Conservation (phyloP, 2,888 invertebrate species). For the Eulithis prunata region DNA sequence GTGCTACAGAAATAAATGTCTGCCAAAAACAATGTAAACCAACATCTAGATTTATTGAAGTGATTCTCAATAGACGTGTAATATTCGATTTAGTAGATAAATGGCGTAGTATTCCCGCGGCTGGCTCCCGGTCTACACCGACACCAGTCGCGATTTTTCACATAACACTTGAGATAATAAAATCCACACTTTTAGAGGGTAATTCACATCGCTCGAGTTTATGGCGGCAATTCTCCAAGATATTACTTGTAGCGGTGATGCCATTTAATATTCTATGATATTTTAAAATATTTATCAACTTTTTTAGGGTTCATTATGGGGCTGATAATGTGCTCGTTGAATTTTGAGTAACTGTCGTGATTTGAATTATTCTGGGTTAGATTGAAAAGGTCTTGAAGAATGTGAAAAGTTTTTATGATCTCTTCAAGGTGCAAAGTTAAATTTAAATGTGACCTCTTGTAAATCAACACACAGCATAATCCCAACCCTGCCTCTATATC, state of each 20-base stretch:
- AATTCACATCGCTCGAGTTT: slow-evolving; percentile 75
- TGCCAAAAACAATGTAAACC: not conserved
- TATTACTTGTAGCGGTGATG: slow-evolving; percentile 71
- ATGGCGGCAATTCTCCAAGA: slow-evolving; percentile 74
- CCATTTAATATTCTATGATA: slow-evolving; percentile 76
- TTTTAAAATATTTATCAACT: slow-evolving; percentile 80
- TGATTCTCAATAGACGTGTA: slow-evolving; percentile 14
- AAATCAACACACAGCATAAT: no score
- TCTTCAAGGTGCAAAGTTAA: no score
- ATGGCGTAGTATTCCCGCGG: not conserved
- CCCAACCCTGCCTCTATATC: no score
- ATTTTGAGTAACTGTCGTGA: slow-evolving; percentile 24
- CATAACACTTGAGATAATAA: slow-evolving; percentile 70
- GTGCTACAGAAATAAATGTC: not conserved
- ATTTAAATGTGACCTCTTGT: no score
- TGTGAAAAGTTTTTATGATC: no score
- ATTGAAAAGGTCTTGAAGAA: not conserved
- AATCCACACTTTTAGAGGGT: slow-evolving; percentile 76
- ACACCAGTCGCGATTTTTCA: slow-evolving; percentile 62
- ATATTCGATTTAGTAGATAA: slow-evolving; percentile 7
- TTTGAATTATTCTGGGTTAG: slow-evolving; percentile 13
- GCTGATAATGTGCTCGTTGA: slow-evolving; percentile 45
- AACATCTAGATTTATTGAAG: slow-evolving; percentile 2
- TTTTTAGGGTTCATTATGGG: slow-evolving; percentile 62
- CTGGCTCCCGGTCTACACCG: slow-evolving; percentile 18